Evolutionary conservation across 2,797 vertebrate genomes (phyloP).

Genomic region (Hippopotamyrus pictus): DNA sequence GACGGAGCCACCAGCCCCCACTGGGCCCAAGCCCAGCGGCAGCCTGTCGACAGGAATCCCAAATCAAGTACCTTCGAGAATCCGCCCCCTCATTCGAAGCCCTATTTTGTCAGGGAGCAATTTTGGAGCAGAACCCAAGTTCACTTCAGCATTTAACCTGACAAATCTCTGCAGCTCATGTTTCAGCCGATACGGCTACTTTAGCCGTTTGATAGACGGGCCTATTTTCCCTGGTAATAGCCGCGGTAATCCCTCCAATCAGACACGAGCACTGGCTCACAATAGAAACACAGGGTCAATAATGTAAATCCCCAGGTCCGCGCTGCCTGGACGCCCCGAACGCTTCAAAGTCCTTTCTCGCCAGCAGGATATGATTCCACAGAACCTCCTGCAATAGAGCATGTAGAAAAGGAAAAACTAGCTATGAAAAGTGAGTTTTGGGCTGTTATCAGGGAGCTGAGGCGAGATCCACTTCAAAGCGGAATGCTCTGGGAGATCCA

Average conservation of each 20-base stretch:
- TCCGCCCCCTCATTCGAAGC: slow-evolving; percentile 29
- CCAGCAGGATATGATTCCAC: slow-evolving; percentile 17
- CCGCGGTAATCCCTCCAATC: slow-evolving; percentile 21
- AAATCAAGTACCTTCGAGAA: slow-evolving; percentile 30
- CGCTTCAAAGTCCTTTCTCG: slow-evolving; percentile 15
- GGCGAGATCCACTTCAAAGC: neutral
- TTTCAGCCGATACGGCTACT: slow-evolving; percentile 24
- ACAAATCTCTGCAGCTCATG: slow-evolving; percentile 27
- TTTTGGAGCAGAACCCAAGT: slow-evolving; percentile 25
- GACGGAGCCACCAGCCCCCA: neutral
- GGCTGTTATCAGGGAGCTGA: neutral
- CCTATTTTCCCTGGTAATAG: slow-evolving; percentile 21
- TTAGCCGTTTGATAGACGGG: slow-evolving; percentile 11
- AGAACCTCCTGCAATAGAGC: neutral
- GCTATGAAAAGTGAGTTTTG: neutral
- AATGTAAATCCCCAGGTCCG: slow-evolving; percentile 21
- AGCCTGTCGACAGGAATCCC: neutral
- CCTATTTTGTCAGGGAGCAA: slow-evolving; percentile 23
- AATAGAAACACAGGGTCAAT: slow-evolving; percentile 23
- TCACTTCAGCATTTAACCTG: slow-evolving; percentile 31
- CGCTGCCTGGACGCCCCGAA: slow-evolving; percentile 3
- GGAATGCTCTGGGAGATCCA: neutral
- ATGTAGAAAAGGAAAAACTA: neutral
- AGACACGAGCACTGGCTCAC: slow-evolving; percentile 10
- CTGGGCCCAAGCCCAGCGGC: neutral